phyloP scores from a whole-genome alignment of 2,113 vertebrate genomes.

The Cyanoramphus novaezelandiae region DNA sequence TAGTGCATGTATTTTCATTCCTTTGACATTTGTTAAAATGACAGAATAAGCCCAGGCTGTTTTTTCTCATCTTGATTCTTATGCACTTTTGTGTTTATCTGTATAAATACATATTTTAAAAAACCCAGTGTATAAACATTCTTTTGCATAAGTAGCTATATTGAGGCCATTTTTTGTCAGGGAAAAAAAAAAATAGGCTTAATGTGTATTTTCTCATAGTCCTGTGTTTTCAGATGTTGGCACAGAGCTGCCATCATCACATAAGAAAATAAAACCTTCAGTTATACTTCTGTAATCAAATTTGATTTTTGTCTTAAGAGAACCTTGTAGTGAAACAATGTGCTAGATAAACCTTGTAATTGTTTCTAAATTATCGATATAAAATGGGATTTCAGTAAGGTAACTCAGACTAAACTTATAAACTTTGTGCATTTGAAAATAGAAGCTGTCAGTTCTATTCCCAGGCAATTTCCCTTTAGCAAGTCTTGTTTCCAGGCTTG shows the following conservation, averaged over 20 bases:
- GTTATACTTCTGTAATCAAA: neutral
- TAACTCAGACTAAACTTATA: neutral
- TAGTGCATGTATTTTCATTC: neutral
- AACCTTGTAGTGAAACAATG: neutral
- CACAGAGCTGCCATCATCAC: neutral
- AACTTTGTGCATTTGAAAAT: neutral
- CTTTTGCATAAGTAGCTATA: neutral
- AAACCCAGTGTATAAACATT: neutral
- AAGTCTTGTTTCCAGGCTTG: neutral
- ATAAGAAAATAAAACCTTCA: neutral
- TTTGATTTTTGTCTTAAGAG: neutral
- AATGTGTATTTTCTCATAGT: neutral
- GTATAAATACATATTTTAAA: neutral
- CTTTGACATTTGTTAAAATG: neutral
- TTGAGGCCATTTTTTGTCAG: neutral
- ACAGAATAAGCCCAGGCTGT: neutral
- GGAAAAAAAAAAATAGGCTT: neutral
- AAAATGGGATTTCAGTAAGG: neutral
- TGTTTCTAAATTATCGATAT: neutral
- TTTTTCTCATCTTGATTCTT: neutral
- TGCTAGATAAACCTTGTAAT: neutral
- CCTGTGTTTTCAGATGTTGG: neutral
- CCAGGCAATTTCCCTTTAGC: neutral
- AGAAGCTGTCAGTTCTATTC: neutral
- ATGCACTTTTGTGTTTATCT: neutral